phyloP scores from a whole-genome alignment of 2,888 invertebrate genomes.

The Sympetrum striolatum region DNA sequence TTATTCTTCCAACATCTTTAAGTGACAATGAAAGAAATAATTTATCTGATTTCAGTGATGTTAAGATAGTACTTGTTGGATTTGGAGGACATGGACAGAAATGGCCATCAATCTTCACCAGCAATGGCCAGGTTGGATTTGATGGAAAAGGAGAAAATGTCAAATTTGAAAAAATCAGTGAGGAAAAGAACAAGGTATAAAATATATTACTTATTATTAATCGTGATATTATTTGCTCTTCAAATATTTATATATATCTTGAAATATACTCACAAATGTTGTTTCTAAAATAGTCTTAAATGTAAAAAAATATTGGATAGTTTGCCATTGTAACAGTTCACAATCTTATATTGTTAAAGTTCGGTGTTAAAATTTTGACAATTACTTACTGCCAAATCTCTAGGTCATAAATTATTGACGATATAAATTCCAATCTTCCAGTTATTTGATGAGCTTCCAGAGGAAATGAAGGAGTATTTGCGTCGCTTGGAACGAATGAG shows the following conservation, averaged over 20 bases:
- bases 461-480: conserved; percentile 47
- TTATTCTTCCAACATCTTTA: too few species aligned
- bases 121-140: conserved; percentile 62
- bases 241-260: neutral
- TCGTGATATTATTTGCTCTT: neutral
- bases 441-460: conserved; percentile 49
- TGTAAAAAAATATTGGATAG: too few species aligned
- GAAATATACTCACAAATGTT: neutral
- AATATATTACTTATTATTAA: neutral
- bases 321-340: too few species aligned
- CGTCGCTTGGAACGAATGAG: conserved; percentile 56
- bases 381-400: too few species aligned
- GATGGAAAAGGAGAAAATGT: conserved; percentile 62
- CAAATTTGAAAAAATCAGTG: conserved; percentile 52
- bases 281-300: too few species aligned
- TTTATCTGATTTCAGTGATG: conserved; percentile 60
- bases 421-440: neutral
- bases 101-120: conserved; percentile 68
- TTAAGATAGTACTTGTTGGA: conserved; percentile 66
- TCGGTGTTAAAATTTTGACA: too few species aligned
- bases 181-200: neutral
- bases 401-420: neutral
- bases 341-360: too few species aligned
- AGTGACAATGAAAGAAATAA: too few species aligned
- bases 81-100: conserved; percentile 63